Evolutionary conservation across 2,888 invertebrate species (phyloP), one percentile per base, ranked within the genome.

Genomic region (Tineola bisselliella): DNA sequence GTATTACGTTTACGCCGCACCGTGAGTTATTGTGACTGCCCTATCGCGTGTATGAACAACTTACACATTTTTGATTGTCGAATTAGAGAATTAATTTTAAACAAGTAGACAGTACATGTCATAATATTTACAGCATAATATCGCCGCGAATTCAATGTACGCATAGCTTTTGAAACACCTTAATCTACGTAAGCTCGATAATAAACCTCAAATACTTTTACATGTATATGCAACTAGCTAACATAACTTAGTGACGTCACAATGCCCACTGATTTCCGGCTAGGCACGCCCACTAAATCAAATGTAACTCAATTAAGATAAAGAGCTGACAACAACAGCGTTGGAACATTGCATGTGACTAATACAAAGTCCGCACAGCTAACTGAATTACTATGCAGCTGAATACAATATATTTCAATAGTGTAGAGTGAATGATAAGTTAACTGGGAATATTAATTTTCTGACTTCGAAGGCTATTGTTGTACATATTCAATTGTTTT

Each of bases 291-390:
- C 72, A 81, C 77, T 84, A 84, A 84, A 84, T 86, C 84, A 84
- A 84, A 84, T 77, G 74, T 77, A 73, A 80, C 81, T 84, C 84
- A 86, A 86, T 86, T 86, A 86, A 86, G 86, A 84, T 84, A 84
- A 83, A 81, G 81, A 79, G 72, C 71, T 71, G 70, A 70, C 72
- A 74, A 74, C 74, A 82, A 83, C 84, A 81, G 81, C 77, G 72
- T 69, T 70, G 74, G 76, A 84, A 84, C 84, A 84, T 84, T 18
- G 25, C 71, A 76, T 77, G 77, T 84, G 84, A 84, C 84, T 82
- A 84, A 83, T 78, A 74, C 77, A 70, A 66, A 77, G 76, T 81
- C 83, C 82, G 84, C 83, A 81, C 77, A 70, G 73, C 74, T 82
- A 80, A 81, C 78, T 75, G 76, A 78, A 75, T 77, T 79, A 78